Evolutionary conservation across 2,797 vertebrate genomes (phyloP).

Genomic region (Allobates femoralis): DNA sequence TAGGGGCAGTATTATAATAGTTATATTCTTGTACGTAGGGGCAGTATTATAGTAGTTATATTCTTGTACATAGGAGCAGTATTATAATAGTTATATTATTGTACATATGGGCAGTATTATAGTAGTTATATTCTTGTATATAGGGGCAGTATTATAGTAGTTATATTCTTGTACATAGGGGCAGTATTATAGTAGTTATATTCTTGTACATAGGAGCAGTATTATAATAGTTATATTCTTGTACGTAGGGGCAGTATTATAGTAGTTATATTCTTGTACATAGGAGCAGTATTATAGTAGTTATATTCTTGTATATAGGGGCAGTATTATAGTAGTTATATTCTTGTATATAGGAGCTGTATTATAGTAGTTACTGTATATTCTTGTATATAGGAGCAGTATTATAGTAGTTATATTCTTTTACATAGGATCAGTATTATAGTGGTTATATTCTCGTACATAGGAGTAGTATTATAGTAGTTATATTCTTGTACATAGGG

Average conservation of each 20-base stretch:
- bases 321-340: neutral
- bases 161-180: no score
- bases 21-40: no score
- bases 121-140: no score
- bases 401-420: neutral
- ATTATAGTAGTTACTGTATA: no score
- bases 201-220: neutral
- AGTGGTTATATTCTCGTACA: neutral
- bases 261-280: neutral
- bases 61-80: no score
- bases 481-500: constrained; percentile 15
- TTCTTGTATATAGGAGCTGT: neutral
- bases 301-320: neutral
- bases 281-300: neutral
- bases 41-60: no score
- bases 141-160: no score
- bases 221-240: neutral
- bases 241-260: neutral
- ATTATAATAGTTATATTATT: no score
- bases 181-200: no score
- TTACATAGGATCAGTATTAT: neutral
- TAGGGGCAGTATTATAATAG: no score
- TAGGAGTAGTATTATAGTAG: constrained; percentile 6
- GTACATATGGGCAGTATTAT: no score
- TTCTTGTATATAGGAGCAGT: neutral